These are phyloP conservation scores for Sternotherus odoratus DNA, from an alignment of 2,797 vertebrate genomes.

Conservation along the genomic window DNA sequence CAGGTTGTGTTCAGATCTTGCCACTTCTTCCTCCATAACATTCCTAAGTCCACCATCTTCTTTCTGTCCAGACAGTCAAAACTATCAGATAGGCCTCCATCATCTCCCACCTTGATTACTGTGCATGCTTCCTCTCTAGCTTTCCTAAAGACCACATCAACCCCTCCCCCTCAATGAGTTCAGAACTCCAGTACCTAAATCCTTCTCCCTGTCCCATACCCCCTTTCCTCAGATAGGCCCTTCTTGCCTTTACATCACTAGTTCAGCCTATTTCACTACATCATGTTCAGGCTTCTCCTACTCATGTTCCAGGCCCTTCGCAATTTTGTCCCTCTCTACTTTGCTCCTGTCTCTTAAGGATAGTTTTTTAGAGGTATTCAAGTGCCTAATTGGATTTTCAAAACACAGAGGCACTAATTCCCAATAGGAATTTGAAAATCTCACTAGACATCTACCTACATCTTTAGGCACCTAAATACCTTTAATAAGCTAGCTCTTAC, in stretches of 20 bases:
- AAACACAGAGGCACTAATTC: neutral
- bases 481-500: neutral
- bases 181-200: constrained; percentile 3
- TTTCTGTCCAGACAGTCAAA: neutral
- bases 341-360: neutral
- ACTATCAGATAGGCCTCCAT: neutral
- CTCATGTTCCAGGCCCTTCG: neutral
- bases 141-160: neutral
- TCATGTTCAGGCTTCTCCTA: neutral
- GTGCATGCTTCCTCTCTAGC: neutral
- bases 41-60: neutral
- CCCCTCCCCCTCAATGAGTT: neutral
- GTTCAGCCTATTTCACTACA: neutral
- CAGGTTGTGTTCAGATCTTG: neutral
- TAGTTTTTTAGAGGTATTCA: neutral
- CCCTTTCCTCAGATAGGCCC: neutral
- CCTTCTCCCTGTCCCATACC: neutral
- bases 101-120: neutral
- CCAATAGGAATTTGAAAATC: neutral
- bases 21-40: neutral
- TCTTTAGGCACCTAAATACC: neutral
- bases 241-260: neutral
- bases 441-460: neutral
- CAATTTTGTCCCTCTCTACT: neutral
- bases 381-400: neutral